Evolutionary conservation across 1,140 invertebrate species (phyloP).

Genomic region (Polypedilum vanderplanki): DNA sequence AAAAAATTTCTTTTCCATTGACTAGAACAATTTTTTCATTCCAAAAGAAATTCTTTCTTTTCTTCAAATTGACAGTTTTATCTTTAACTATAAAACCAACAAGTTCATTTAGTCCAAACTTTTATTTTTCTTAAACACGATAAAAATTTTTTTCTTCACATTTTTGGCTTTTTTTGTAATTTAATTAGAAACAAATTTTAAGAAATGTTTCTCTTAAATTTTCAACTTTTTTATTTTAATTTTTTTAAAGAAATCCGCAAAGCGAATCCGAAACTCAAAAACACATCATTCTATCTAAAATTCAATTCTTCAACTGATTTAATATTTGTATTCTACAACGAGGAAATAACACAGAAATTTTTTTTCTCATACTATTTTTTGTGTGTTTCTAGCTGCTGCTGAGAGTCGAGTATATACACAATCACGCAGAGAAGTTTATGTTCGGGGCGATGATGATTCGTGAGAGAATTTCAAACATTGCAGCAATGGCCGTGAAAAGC

Average conservation of each 20-base stretch:
- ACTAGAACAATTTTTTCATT: too few species aligned
- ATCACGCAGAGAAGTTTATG: background rate
- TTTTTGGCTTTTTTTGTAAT: too few species aligned
- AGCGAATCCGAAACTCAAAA: slow-evolving; percentile 21
- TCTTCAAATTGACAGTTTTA: too few species aligned
- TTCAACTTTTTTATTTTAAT: background rate
- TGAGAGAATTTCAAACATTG: background rate
- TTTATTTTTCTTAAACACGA: too few species aligned
- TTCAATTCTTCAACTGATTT: slow-evolving; percentile 22
- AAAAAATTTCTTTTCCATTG: too few species aligned
- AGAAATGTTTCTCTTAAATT: background rate
- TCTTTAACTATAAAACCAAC: too few species aligned
- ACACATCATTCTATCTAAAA: slow-evolving; percentile 25
- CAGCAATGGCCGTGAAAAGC: background rate
- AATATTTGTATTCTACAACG: slow-evolving; percentile 17
- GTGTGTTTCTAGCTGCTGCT: slow-evolving; percentile 5
- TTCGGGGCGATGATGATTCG: background rate
- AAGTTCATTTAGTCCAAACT: too few species aligned
- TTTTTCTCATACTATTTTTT: background rate
- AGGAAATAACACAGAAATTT: slow-evolving; percentile 22
- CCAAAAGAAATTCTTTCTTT: too few species aligned
- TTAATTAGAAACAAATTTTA: background rate
- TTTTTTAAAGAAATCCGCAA: background rate
- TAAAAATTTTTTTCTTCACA: too few species aligned
- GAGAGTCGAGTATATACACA: background rate